These are phyloP conservation scores for Pemphigus obesinymphae DNA, from an alignment of 1,140 invertebrate genomes.

Conservation along the genomic window DNA sequence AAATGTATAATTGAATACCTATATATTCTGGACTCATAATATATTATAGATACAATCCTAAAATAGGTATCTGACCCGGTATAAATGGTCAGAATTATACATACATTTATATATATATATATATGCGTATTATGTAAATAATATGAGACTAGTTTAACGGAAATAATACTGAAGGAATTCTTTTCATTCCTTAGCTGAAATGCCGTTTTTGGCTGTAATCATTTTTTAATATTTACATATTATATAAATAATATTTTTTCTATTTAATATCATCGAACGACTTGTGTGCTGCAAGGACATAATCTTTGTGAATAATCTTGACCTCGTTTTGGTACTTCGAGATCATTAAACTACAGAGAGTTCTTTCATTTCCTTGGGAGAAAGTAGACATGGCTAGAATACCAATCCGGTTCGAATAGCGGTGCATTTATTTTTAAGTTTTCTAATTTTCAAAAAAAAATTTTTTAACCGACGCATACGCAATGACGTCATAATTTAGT, in stretches of 20 bases:
- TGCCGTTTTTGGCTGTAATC: background rate
- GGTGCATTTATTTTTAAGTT: conserved; percentile 7
- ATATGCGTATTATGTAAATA: too few relatives aligned
- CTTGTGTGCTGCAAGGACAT: conserved; percentile 6
- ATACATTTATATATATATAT: too few relatives aligned
- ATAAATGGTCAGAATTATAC: too few relatives aligned
- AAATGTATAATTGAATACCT: too few relatives aligned
- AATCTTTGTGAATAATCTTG: conserved; percentile 10
- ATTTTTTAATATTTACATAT: too few relatives aligned
- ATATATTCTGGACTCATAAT: too few relatives aligned
- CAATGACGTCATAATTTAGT: background rate
- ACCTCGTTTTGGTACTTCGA: conserved; percentile 2
- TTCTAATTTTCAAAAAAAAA: background rate
- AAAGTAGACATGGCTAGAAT: conserved; percentile 4
- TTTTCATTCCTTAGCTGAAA: too few relatives aligned
- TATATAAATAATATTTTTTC: background rate
- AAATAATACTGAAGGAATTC: too few relatives aligned
- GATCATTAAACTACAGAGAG: conserved; percentile 26
- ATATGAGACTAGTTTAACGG: too few relatives aligned
- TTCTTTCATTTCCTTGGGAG: conserved; percentile 12
- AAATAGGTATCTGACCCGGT: too few relatives aligned
- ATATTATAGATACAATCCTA: too few relatives aligned
- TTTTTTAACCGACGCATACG: background rate
- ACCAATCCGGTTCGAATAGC: background rate
- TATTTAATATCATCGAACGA: background rate